Conservation (phyloP, 2,797 vertebrate genomes). For the Eremophila alpestris region DNA sequence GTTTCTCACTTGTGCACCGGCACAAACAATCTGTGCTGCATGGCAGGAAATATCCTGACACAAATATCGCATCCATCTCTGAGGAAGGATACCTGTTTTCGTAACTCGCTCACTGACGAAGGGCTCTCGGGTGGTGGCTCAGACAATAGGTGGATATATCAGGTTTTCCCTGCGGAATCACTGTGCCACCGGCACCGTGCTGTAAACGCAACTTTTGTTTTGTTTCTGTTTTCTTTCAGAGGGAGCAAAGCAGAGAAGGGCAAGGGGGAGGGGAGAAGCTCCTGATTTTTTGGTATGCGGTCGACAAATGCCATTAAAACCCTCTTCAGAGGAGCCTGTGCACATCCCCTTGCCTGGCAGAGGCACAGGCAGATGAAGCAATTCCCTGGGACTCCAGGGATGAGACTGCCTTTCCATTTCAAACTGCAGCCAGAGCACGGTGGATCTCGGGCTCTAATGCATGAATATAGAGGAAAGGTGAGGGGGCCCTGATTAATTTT, state of each 20-base stretch:
- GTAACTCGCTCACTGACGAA: constrained; percentile 33
- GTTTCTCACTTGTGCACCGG: neutral
- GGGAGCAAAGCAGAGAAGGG: neutral
- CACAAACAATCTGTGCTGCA: constrained; percentile 44
- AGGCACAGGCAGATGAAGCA: neutral
- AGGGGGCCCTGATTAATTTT: neutral
- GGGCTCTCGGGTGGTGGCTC: constrained; percentile 14
- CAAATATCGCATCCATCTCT: constrained; percentile 36
- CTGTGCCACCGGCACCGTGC: neutral
- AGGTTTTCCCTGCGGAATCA: constrained; percentile 43
- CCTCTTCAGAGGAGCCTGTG: neutral
- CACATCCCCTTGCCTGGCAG: neutral
- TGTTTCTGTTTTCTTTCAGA: constrained; percentile 45
- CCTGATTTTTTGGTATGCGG: neutral
- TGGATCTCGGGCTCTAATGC: neutral
- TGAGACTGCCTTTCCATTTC: neutral
- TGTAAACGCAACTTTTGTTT: constrained; percentile 28
- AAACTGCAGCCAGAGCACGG: neutral
- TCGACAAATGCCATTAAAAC: neutral
- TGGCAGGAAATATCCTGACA: constrained; percentile 42
- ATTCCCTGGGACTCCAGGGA: neutral
- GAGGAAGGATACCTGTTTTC: constrained; percentile 65
- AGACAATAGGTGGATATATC: constrained; percentile 65
- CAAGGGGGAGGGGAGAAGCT: constrained; percentile 3
- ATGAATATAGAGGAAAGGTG: neutral